Conservation (phyloP, 2,888 invertebrate genomes). For the Drosophila suboccidentalis region DNA sequence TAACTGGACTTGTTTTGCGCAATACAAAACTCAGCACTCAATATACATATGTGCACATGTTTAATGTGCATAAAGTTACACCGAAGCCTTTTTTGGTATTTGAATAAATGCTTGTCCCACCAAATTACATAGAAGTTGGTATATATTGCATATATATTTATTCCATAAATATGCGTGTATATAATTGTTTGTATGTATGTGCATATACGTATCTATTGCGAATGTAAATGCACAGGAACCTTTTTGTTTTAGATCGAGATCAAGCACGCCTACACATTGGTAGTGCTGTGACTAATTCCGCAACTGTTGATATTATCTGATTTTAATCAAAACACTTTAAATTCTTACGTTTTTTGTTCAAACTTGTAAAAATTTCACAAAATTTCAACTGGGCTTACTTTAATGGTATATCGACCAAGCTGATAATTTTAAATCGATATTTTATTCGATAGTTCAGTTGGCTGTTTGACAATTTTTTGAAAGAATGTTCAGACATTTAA, state of each 20-base stretch:
- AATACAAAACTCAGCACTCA: slow-evolving; percentile 26
- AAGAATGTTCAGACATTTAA: slow-evolving; percentile 32
- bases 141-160: slow-evolving; percentile 2
- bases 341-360: slow-evolving; percentile 57
- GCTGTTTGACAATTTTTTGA: slow-evolving; percentile 44
- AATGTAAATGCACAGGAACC: slow-evolving; percentile 35
- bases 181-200: slow-evolving; percentile 3
- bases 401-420: slow-evolving; percentile 38
- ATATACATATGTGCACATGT: neutral
- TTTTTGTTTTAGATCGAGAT: slow-evolving; percentile 26
- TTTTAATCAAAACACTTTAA: slow-evolving; percentile 24
- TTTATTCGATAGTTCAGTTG: slow-evolving; percentile 37
- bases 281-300: slow-evolving; percentile 4
- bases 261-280: slow-evolving; percentile 18
- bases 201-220: slow-evolving; percentile 7
- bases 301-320: slow-evolving; percentile 20
- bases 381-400: slow-evolving; percentile 39
- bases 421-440: slow-evolving; percentile 41
- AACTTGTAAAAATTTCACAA: slow-evolving; percentile 60
- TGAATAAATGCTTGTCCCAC: neutral
- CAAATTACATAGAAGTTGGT: neutral
- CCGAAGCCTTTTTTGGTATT: slow-evolving; percentile 4
- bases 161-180: slow-evolving; percentile 9
- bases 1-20: slow-evolving; percentile 53
- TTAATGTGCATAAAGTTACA: neutral